Conservation (phyloP, 2,888 invertebrate species). For the Cephus nigrinus region DNA sequence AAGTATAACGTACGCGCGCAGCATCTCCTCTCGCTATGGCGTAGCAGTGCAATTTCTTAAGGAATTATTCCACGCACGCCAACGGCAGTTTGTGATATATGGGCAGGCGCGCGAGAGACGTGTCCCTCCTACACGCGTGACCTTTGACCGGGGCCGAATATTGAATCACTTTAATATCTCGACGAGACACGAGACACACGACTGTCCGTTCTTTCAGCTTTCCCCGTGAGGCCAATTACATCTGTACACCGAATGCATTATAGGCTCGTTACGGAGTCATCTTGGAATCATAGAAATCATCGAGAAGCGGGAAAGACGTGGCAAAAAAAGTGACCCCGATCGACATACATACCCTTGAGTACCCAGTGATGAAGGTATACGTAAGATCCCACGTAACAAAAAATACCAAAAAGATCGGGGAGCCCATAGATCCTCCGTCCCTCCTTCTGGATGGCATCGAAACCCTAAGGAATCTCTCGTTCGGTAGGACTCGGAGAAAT, state of each 20-base stretch:
- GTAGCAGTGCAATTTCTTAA: conserved; percentile 4
- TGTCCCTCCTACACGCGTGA: conserved; percentile 50
- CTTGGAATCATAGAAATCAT: neutral
- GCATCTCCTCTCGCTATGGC: neutral
- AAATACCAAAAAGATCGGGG: neutral
- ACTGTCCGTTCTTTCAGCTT: conserved; percentile 11
- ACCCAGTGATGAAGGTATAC: neutral
- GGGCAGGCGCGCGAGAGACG: conserved; percentile 40
- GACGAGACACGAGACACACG: conserved; percentile 36
- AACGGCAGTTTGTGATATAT: conserved; percentile 46
- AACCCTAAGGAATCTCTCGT: neutral
- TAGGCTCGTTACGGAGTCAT: neutral
- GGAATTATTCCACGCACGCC: conserved; percentile 47
- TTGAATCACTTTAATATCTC: conserved; percentile 52
- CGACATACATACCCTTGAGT: neutral
- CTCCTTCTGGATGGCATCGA: neutral
- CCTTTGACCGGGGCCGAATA: conserved; percentile 49
- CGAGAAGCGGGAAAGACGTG: neutral
- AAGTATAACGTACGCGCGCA: neutral
- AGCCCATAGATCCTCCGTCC: neutral
- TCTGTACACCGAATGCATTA: conserved; percentile 4
- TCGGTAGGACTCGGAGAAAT: neutral
- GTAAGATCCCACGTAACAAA: neutral
- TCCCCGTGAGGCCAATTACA: conserved; percentile 6
- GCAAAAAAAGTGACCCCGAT: neutral